Conservation (phyloP, 2,888 invertebrate species). For the Aphodius granarius region DNA sequence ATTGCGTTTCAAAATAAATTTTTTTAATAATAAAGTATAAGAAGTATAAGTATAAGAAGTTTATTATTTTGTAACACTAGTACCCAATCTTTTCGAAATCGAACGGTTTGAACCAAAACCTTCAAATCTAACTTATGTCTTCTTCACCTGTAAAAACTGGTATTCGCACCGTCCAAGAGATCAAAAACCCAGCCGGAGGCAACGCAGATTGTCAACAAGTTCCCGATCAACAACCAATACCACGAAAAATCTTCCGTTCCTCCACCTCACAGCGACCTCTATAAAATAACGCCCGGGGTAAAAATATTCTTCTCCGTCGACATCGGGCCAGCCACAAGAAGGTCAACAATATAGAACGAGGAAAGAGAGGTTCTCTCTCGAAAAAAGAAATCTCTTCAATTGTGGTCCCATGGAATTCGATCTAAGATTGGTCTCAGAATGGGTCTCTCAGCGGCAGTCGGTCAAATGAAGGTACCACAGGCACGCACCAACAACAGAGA, state of each 20-base stretch:
- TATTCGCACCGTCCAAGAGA: background rate
- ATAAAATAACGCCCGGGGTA: background rate
- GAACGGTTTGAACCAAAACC: no score
- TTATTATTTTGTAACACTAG: no score
- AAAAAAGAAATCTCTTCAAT: slow-evolving; percentile 9
- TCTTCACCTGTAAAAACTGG: background rate
- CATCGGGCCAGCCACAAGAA: background rate
- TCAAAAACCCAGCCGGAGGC: background rate
- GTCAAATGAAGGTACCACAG: slow-evolving; percentile 2
- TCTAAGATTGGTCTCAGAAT: background rate
- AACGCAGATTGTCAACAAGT: background rate
- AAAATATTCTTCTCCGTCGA: no score
- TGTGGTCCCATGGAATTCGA: slow-evolving; percentile 8
- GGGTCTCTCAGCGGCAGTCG: background rate
- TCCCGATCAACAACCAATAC: background rate
- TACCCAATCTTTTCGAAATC: no score
- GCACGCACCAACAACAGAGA: background rate
- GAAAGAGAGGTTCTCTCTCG: background rate
- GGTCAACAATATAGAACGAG: background rate
- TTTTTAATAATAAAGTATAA: no score
- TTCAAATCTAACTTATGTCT: no score
- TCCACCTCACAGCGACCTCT: background rate
- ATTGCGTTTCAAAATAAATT: no score
- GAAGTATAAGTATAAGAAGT: no score
- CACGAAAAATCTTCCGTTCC: no score